Base-by-base conservation (phyloP, 2,888 invertebrate species). In the Chalcis sispes region DNA sequence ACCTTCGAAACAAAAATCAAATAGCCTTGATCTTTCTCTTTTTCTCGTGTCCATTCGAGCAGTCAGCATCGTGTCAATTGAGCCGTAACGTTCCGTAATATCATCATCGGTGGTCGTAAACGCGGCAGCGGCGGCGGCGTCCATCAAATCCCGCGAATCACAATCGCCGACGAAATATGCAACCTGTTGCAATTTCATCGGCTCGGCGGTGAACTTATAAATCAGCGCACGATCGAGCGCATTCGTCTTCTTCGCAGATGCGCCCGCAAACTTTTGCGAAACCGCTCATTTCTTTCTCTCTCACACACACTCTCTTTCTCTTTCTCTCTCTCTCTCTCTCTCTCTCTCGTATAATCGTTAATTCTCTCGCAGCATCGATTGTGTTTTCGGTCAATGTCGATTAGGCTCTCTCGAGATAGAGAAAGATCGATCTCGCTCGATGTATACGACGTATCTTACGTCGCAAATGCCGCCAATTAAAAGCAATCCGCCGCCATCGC, bases 101-200 rank as follows among this genome's bases (percentile, higher is more conserved):
- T 46, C 27, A 20, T 27, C 46, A n/a, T n/a, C n/a, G n/a, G 62
- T 29, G 62, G 52, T 54, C 52, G 18, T n/a, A n/a, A n/a, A n/a
- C 29, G 50, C 65, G 10, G 36, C 36, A 36, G 5, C 36, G 10
- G 4, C 36, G 36, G 10, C n/a, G 36, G 10, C 36, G 36, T 10
- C 23, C 48, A 18, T 20, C 32, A 32, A 36, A 54, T 52, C 36
- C 36, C 18, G 36, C 40, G 40, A 66, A 50, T 52, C 18, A 66
- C 66, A 66, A 66, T 66, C 20, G 46, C 71, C 59, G 69, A 67
- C 72, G 75, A 79, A 79, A 79, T 79, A 79, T 79, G 46, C 74
- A 79, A 77, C 72, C 72, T 69, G 65, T 79, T 73, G 77, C 66
- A 76, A 78, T 78, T 77, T 75, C 72, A 74, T 72, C 70, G n/a